A percentile compares a stretch with the other conserved stretches of the same genome.
Conservation (phyloP, 2,113 vertebrate genomes). For the Synodontis membranacea region DNA sequence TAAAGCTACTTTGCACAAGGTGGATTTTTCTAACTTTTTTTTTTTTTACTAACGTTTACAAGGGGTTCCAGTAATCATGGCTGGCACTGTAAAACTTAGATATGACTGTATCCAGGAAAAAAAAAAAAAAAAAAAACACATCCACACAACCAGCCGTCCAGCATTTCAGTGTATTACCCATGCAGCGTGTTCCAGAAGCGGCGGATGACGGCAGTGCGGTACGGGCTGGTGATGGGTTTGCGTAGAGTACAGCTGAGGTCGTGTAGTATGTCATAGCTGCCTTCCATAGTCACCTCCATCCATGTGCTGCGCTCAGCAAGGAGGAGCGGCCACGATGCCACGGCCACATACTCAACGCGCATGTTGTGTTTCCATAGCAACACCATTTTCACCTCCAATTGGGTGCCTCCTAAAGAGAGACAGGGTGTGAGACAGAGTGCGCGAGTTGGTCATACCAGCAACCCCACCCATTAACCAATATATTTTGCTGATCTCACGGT, state of each 20-base stretch:
- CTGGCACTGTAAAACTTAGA: background rate
- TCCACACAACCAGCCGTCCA: background rate
- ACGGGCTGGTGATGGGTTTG: conserved; percentile 94
- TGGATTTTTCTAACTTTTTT: too few relatives aligned
- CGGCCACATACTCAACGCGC: conserved; percentile 91
- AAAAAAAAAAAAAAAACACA: background rate
- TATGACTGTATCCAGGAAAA: background rate
- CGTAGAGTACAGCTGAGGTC: conserved; percentile 97
- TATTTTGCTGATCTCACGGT: background rate
- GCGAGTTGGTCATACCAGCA: background rate
- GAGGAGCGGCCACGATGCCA: conserved; percentile 89
- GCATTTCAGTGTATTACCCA: conserved; percentile 71
- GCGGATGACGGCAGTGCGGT: conserved; percentile 93
- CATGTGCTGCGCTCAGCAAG: conserved; percentile 79
- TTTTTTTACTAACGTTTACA: too few relatives aligned
- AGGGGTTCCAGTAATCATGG: too few relatives aligned
- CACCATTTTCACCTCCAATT: conserved; percentile 94
- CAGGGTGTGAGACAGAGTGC: background rate
- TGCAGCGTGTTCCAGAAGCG: conserved; percentile 98
- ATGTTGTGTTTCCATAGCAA: conserved; percentile 98
- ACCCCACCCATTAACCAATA: background rate
- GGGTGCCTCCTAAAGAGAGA: conserved; percentile 78
- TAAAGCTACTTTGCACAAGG: too few relatives aligned
- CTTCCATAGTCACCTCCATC: conserved; percentile 98
- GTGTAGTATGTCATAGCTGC: conserved; percentile 96